These are phyloP conservation scores for Lutraria lutraria DNA, from an alignment of 2,888 invertebrate genomes.

Conservation along the genomic window DNA sequence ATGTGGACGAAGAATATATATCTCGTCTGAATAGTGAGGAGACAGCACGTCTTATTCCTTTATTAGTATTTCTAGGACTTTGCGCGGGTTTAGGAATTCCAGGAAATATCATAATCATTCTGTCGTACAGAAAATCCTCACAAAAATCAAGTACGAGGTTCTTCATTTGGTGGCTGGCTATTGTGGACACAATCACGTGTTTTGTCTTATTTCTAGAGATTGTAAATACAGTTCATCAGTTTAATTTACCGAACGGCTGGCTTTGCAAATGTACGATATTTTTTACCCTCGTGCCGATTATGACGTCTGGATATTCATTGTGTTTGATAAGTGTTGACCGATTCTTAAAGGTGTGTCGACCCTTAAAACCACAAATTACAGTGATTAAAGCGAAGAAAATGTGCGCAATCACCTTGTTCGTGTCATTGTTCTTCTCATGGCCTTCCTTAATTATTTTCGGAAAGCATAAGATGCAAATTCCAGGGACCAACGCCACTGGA, in stretches of 20 bases:
- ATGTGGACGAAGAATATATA: neutral
- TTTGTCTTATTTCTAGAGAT: constrained; percentile 55
- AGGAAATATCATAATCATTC: constrained; percentile 55
- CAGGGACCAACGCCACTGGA: constrained; percentile 50
- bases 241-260: constrained; percentile 50
- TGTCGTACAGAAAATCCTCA: constrained; percentile 42
- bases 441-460: constrained; percentile 63
- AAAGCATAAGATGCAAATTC: constrained; percentile 37
- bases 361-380: constrained; percentile 54
- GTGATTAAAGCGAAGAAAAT: constrained; percentile 38
- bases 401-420: constrained; percentile 32
- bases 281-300: constrained; percentile 56
- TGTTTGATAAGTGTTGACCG: constrained; percentile 61
- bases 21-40: constrained; percentile 49
- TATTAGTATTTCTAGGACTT: constrained; percentile 48
- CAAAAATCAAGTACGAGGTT: constrained; percentile 50
- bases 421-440: constrained; percentile 51
- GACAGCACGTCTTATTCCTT: constrained; percentile 34
- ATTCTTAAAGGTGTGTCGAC: constrained; percentile 59
- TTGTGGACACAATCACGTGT: constrained; percentile 61
- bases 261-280: constrained; percentile 65
- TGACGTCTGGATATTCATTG: constrained; percentile 54
- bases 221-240: constrained; percentile 54
- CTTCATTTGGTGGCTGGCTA: constrained; percentile 60
- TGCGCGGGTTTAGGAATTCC: constrained; percentile 57